Evolutionary conservation across 53 echinoderm and acorn worm genomes (phyloP).

Genomic region (Crossaster papposus): DNA sequence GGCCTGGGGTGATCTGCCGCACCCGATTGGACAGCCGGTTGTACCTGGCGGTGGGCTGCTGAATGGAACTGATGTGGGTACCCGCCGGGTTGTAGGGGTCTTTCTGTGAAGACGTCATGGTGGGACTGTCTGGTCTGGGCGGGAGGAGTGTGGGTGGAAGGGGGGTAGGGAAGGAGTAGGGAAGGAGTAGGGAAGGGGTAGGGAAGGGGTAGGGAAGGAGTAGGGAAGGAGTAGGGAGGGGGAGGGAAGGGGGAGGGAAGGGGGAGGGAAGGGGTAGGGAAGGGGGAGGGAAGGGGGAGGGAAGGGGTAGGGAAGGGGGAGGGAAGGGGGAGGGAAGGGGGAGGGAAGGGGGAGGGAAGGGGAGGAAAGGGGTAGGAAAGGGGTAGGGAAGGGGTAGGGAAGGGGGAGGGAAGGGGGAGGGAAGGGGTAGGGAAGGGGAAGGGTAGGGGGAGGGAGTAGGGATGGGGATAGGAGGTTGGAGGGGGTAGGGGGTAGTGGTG

Average conservation of each 20-base stretch:
- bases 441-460: no score
- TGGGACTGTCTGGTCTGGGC: neutral
- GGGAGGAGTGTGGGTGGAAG: neutral
- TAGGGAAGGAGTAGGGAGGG: no score
- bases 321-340: no score
- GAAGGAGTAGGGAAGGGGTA: no score
- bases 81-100: conserved; percentile 57
- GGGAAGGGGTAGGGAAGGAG: no score
- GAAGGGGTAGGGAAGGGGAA: no score
- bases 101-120: conserved; percentile 34
- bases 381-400: neutral
- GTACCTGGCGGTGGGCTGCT: conserved; percentile 86
- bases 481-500: no score
- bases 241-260: no score
- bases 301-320: neutral
- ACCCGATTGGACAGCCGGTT: conserved; percentile 73
- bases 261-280: no score
- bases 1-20: conserved; percentile 76
- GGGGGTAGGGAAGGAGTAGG: no score
- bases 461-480: neutral
- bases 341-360: no score
- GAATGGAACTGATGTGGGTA: conserved; percentile 82
- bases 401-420: neutral
- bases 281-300: neutral
- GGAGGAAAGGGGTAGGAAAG: no score